phyloP scores from a whole-genome alignment of 2,797 vertebrate species.

The Coilia nasus region DNA sequence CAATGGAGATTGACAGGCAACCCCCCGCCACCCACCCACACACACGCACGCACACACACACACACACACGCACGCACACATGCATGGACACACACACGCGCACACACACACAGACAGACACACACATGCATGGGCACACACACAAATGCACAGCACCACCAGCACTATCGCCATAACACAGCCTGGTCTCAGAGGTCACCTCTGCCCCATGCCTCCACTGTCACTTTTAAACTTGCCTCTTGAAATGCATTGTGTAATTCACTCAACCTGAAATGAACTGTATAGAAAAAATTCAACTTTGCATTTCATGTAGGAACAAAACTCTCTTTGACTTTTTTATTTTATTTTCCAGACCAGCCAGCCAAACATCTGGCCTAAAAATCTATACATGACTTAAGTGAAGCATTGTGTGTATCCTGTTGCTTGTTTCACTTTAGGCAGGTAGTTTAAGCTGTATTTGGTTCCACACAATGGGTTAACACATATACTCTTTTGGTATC shows the following conservation, averaged over 20 bases:
- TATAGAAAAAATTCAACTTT: background rate
- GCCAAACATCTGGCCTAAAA: background rate
- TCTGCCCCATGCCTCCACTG: background rate
- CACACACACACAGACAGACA: background rate
- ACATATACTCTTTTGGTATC: no score
- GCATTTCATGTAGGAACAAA: background rate
- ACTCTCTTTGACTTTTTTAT: background rate
- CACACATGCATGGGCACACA: background rate
- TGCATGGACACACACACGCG: background rate
- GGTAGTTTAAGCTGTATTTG: no score
- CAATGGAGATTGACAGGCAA: background rate
- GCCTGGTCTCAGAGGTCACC: background rate
- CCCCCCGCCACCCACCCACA: background rate
- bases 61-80: background rate
- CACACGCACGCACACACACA: slow-evolving; percentile 11
- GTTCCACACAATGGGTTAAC: no score
- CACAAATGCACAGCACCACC: background rate
- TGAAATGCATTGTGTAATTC: background rate
- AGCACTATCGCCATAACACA: background rate
- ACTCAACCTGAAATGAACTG: background rate
- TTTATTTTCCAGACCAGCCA: background rate
- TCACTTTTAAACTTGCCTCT: background rate
- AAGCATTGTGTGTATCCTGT: background rate
- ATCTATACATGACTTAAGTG: background rate
- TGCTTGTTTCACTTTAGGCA: background rate